These are phyloP conservation scores for Mus caroli DNA, from an alignment of 2,797 vertebrate genomes.

Conservation along the genomic window DNA sequence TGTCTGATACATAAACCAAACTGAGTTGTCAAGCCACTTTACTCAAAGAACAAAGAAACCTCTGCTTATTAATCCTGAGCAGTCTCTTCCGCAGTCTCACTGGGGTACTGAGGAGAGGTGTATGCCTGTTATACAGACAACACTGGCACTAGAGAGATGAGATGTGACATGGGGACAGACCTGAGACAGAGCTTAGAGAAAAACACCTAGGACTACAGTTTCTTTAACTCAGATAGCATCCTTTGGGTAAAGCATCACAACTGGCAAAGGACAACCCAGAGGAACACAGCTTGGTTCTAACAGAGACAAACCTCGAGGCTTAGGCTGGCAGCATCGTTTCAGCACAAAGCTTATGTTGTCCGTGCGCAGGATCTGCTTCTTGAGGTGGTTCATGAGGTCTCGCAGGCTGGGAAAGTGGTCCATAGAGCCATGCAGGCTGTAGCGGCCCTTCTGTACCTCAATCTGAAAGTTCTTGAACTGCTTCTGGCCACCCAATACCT, in stretches of 20 bases:
- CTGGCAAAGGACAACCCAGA: background rate
- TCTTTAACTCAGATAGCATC: background rate
- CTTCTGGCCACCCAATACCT: conserved; percentile 84
- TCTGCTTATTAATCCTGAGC: background rate
- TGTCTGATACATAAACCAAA: conserved; percentile 24
- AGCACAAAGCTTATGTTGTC: conserved; percentile 97
- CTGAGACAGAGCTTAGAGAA: background rate
- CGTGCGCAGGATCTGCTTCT: conserved; percentile 95
- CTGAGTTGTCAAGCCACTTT: background rate
- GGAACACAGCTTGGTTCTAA: fast-evolving
- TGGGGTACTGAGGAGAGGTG: background rate
- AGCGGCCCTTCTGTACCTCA: conserved; percentile 91
- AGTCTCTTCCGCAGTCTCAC: background rate
- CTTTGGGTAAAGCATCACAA: background rate
- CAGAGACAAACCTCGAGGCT: conserved; percentile 93
- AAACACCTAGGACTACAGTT: background rate
- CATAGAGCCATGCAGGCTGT: conserved; percentile 93
- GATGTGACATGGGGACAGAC: background rate
- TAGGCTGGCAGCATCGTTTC: conserved; percentile 96
- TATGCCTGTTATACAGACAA: background rate
- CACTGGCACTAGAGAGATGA: background rate
- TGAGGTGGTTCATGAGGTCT: conserved; percentile 95
- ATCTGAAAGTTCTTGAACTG: conserved; percentile 99
- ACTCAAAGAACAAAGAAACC: conserved; percentile 12
- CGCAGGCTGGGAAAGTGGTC: conserved; percentile 90